Conservation (phyloP, 2,797 vertebrate species). For the Odontamblyopus rebecca region DNA sequence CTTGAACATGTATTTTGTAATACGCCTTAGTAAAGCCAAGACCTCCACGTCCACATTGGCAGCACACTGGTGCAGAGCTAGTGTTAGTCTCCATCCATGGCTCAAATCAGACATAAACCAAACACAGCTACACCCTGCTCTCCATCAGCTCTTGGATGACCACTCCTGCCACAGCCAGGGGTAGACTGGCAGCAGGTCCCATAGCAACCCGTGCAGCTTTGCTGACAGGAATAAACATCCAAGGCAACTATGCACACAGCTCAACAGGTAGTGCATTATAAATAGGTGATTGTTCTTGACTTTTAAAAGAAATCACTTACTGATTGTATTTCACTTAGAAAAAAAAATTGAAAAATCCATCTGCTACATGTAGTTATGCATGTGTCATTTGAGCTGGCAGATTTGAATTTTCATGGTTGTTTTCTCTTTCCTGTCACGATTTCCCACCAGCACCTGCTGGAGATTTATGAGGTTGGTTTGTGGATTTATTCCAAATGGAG, state of each 20-base stretch:
- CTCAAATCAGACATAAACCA: background rate
- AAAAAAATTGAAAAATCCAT: slow-evolving; percentile 6
- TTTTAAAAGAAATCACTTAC: background rate
- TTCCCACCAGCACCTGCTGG: slow-evolving; percentile 47
- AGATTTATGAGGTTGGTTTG: slow-evolving; percentile 23
- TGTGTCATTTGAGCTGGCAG: slow-evolving; percentile 50
- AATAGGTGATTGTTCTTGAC: slow-evolving; percentile 19
- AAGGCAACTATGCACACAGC: slow-evolving; percentile 37
- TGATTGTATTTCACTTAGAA: slow-evolving; percentile 2
- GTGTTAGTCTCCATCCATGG: background rate
- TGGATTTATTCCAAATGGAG: slow-evolving; percentile 24
- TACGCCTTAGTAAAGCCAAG: background rate
- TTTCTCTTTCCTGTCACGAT: slow-evolving; percentile 17
- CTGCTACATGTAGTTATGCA: slow-evolving; percentile 19
- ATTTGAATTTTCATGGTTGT: slow-evolving; percentile 64
- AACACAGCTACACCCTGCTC: slow-evolving; percentile 15
- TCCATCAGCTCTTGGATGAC: slow-evolving; percentile 11
- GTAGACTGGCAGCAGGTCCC: slow-evolving; percentile 46
- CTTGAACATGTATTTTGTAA: background rate
- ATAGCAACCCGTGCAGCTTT: slow-evolving; percentile 55
- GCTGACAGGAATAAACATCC: slow-evolving; percentile 41
- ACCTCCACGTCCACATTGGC: background rate
- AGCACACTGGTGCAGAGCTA: accelerated
- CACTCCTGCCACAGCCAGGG: slow-evolving; percentile 24
- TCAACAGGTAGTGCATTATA: slow-evolving; percentile 26